Evolutionary conservation across 2,888 invertebrate genomes (phyloP), one percentile per base, ranked within the genome.

Genomic region (Orthosia gracilis): DNA sequence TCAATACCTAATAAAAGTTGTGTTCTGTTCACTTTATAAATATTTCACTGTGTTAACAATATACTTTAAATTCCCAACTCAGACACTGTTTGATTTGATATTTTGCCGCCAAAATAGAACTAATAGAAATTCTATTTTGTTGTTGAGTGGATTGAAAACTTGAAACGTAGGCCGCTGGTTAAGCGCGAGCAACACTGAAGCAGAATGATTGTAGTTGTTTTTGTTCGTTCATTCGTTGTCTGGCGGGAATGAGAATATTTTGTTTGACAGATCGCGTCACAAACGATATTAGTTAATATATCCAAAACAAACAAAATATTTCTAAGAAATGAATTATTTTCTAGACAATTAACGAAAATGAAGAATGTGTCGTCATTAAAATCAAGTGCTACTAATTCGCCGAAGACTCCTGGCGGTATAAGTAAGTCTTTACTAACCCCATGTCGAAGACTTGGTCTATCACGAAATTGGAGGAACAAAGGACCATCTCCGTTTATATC

Each of bases 401-500:
- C 96, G 2, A 96, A 96, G 87, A 96, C 95, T 26, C 95, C 95
- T 2, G 96, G 95, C 23, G 96, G 96, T 23, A 97, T 97, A 31
- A 97, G 95, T 84, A 97, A 96, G 84, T 94, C 94, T 31, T 90
- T 96, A 55, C 89, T 97, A 58, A 97, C 97, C 63, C 97, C 97
- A 26, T 97, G 96, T 83, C 91, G 97, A 88, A 92, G 97, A 87
- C 89, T 97, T 52, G 97, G 97, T 15, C 91, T 97, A 49, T 97
- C 97, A 3, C 94, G 96, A 23, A 95, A 94, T 74, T 95, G 94
- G 94, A 94, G 87, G 80, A 94, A 93, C 85, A 89, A 87, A 75
- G 92, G 94, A 1, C 82, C 91, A 50, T 95, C 95, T 12, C 96
- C 96, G 2, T 96, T 96, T 82, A 87, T 94, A 67, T 95, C 96